Base-by-base conservation (phyloP, 2,888 invertebrate genomes). In the Eristalinus sepulchralis region DNA sequence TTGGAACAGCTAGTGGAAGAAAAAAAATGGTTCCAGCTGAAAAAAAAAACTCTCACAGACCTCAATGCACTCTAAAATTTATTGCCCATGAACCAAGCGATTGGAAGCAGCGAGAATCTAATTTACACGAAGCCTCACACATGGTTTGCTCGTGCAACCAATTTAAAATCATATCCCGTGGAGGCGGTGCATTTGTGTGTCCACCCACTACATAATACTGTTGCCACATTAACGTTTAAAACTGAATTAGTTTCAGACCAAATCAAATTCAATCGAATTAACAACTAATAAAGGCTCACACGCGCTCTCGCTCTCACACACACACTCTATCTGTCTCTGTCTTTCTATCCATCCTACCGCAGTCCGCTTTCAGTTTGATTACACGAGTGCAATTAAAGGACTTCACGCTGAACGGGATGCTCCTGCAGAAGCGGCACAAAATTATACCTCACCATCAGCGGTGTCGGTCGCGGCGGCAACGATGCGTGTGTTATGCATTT, bases 241-340 rank as follows among this genome's bases (percentile, higher is more conserved):
- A 83, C 78, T 57, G 66, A 79, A 83, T 86, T 83, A 83, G 64
- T 79, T 83, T 55, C 79, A 20, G 39, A 75, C 83, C 79, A 78
- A 86, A 83, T 86, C 78, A 79, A 78, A 86, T 83, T 86, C 86
- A 83, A 83, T 86, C 86, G 86, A 83, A 79, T 86, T 83, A 78
- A 60, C 86, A 86, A 78, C 75, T 86, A 86, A 86, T 86, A 83
- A 86, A 83, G 71, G 79, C 75, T 83, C 75, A 67, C 70, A 75
- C 75, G 47, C 73, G 24, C 47, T 17, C 47, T 17, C 47, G 1
- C 34, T 34, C 31, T 31, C 31, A 4, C 31, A 31, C 31, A 31
- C 31, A n/a, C 47, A 17, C 47, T 17, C 27, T 1, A 5, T 13
- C 20, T 24, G 36, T 5, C 27, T 47, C 27, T 27, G 27, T 34